Base-by-base conservation (phyloP, 1,140 invertebrate genomes). In the Kradibia gibbosae region DNA sequence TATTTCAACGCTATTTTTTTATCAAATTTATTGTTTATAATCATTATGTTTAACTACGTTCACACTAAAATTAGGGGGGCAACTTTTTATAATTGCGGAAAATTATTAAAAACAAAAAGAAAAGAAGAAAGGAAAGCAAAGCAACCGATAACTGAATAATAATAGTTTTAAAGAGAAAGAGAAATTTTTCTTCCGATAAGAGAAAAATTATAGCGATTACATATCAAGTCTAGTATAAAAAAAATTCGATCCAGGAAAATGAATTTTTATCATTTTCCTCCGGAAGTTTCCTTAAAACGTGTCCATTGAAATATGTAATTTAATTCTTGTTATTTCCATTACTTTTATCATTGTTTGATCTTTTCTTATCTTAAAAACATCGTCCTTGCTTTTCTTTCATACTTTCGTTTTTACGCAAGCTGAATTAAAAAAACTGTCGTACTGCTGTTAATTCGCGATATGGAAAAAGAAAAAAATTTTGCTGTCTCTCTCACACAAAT, bases 241-340 rank as follows among this genome's bases (percentile, higher is more conserved):
- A n/a, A 91, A 50, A 92, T 93, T 93, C 92, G 92, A 91, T 92
- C 91, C 90, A 92, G 92, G 92, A 91, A 90, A 88, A 89, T 91
- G 89, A 78, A 70, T 17, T 25, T 28, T 78, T 31, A 53, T 78
- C 22, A 48, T 65, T 77, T 77, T 17, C 42, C 11, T 48, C 34
- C 65, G 50, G 48, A 39, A 78, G 67, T 82, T 60, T 60, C 42
- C 17, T 31, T 72, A 34, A 53, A 82, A 78, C 11, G 25, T 81
- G 71, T 71, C 74, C 62, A 72, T 77, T 81, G 22, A 71, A 81
- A 77, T 82, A 81, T 11, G 53, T 78, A 42, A 50, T 73, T 78
- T 53, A 22, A 67, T 39, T 67, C 17, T 39, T 39, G 86, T 82
- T 60, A 86, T 89, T 87, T 88, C 74, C 67, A 85, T 75, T 80